phyloP scores from a whole-genome alignment of 2,113 vertebrate genomes.

The Nipponia nippon region DNA sequence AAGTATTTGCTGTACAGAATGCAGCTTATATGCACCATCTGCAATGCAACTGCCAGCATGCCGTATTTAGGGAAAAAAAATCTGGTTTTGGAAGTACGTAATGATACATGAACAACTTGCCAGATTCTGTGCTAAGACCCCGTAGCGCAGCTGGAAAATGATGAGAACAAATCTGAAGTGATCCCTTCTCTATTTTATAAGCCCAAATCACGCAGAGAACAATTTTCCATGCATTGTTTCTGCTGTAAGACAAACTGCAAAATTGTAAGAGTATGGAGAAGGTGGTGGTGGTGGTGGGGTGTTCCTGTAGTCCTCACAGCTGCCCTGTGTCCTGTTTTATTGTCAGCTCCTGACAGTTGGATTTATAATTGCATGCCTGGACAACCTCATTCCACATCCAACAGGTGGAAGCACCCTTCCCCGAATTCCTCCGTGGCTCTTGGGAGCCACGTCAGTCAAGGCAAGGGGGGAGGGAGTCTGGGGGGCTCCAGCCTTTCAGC shows the following conservation, averaged over 20 bases:
- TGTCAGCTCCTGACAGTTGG: slow-evolving; percentile 33
- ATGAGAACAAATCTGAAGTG: neutral
- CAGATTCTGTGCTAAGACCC: neutral
- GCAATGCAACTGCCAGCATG: neutral
- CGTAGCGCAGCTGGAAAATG: neutral
- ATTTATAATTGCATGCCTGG: slow-evolving; percentile 61
- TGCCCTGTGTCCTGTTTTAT: slow-evolving; percentile 24
- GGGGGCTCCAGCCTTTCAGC: neutral
- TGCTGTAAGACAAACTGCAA: neutral
- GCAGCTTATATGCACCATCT: neutral
- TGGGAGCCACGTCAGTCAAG: neutral
- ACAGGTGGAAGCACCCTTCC: slow-evolving; percentile 71
- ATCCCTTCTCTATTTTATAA: neutral
- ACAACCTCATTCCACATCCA: slow-evolving; percentile 35
- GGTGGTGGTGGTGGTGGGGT: neutral
- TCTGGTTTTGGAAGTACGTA: neutral
- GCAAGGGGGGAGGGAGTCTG: neutral
- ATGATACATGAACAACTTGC: neutral
- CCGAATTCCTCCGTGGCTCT: slow-evolving; percentile 60
- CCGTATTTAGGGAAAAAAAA: neutral
- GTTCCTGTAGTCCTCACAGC: neutral
- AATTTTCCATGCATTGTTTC: neutral
- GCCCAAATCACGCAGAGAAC: neutral
- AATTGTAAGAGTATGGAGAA: neutral
- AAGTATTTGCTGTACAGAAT: neutral